A percentile compares a stretch with the other conserved stretches of the same genome.
Conservation (phyloP, 2,888 invertebrate species). For the Dicyrtoma fusca region DNA sequence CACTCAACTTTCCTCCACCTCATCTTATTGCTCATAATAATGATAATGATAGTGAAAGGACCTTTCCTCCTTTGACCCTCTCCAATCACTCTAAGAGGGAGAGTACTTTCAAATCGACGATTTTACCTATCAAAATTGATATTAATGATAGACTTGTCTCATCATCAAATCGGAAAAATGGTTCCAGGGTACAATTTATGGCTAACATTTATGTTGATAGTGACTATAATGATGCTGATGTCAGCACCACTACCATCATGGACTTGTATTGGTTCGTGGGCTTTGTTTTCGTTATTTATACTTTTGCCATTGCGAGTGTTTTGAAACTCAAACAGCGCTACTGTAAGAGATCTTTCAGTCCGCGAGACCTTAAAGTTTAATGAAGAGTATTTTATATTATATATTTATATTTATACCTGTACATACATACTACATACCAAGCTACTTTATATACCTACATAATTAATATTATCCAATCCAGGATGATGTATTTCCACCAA, state of each 20-base stretch:
- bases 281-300: conserved; percentile 21
- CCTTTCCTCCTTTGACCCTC: conserved; percentile 7
- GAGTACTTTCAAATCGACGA: conserved; percentile 6
- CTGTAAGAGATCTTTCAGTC: neutral
- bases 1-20: neutral
- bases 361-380: conserved; percentile 5
- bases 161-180: conserved; percentile 13
- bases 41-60: conserved; percentile 6
- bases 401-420: neutral
- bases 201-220: conserved; percentile 23
- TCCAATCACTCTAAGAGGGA: neutral
- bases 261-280: conserved; percentile 24
- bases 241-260: neutral
- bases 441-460: too few species aligned
- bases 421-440: neutral
- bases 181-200: conserved; percentile 15
- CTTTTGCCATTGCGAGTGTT: conserved; percentile 2
- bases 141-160: conserved; percentile 29
- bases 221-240: neutral
- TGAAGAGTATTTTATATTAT: neutral
- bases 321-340: conserved; percentile 11
- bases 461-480: too few species aligned
- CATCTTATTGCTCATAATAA: neutral
- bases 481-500: too few species aligned
- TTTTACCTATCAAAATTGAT: conserved; percentile 25